A percentile compares a stretch with the other conserved stretches of the same genome.
phyloP scores from a whole-genome alignment of 2,888 invertebrate species.

The Drosophila quinaria region DNA sequence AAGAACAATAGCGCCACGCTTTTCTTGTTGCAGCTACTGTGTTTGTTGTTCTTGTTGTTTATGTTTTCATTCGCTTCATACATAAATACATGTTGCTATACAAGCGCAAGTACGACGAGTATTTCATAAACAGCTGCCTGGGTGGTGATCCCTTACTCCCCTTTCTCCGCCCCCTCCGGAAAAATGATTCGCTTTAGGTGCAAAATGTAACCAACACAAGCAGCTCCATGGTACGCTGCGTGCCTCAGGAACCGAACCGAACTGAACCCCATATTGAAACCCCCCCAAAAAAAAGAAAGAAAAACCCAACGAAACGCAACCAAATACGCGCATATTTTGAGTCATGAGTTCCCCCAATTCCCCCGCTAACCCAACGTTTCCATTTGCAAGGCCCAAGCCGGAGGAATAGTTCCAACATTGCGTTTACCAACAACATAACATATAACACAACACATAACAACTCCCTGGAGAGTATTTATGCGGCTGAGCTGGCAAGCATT shows the following conservation, averaged over 20 bases:
- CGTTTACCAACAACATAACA: slow-evolving; percentile 53
- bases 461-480: slow-evolving; percentile 80
- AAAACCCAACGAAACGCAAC: slow-evolving; percentile 50
- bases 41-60: slow-evolving; percentile 58
- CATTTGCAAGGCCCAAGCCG: neutral
- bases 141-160: slow-evolving; percentile 52
- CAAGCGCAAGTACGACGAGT: slow-evolving; percentile 69
- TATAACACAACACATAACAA: slow-evolving; percentile 64
- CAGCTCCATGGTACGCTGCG: slow-evolving; percentile 25
- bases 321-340: slow-evolving; percentile 69
- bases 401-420: slow-evolving; percentile 38
- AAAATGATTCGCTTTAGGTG: slow-evolving; percentile 57
- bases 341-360: slow-evolving; percentile 8
- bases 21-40: slow-evolving; percentile 56
- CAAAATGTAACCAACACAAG: slow-evolving; percentile 54
- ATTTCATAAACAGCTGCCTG: slow-evolving; percentile 78
- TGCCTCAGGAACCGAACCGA: slow-evolving; percentile 45
- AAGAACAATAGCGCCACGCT: slow-evolving; percentile 61
- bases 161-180: neutral
- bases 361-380: neutral
- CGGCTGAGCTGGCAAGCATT: slow-evolving; percentile 69
- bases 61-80: slow-evolving; percentile 79
- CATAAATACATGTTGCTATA: slow-evolving; percentile 76
- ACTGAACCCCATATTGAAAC: slow-evolving; percentile 14
- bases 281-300: neutral